Evolutionary conservation across 2,888 invertebrate genomes (phyloP).

Genomic region (Tuberolachnus salignus): DNA sequence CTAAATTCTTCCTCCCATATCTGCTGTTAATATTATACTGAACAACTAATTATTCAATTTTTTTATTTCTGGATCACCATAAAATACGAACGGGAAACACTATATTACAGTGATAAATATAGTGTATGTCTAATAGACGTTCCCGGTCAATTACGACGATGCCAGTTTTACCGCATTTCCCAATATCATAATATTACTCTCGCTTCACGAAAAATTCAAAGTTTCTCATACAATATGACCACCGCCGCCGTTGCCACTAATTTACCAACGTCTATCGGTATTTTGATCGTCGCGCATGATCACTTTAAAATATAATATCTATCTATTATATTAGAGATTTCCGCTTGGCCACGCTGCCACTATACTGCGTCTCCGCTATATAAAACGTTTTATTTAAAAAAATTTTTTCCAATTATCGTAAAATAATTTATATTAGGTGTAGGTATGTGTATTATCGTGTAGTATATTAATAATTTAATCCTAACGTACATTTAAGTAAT

Average conservation of each 20-base stretch:
- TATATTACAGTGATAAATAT: too few species aligned
- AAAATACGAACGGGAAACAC: too few species aligned
- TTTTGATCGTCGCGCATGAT: neutral
- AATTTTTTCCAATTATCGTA: neutral
- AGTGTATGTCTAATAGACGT: too few species aligned
- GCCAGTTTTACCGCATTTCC: neutral
- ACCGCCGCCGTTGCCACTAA: neutral
- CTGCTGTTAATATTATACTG: too few species aligned
- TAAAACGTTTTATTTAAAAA: too few species aligned
- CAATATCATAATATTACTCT: neutral
- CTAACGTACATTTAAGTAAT: neutral
- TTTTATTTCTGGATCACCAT: too few species aligned
- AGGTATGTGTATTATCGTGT: too few species aligned
- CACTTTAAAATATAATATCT: neutral
- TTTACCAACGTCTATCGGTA: neutral
- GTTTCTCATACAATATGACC: neutral
- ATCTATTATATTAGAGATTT: constrained; percentile 12
- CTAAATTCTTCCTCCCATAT: too few species aligned
- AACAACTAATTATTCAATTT: too few species aligned
- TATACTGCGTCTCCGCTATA: neutral
- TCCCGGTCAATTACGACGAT: too few species aligned
- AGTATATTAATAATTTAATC: neutral
- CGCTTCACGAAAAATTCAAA: too few species aligned
- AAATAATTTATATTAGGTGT: neutral
- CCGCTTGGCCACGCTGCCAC: constrained; percentile 15